A percentile compares a stretch with the other conserved stretches of the same genome.
phyloP scores from a whole-genome alignment of 2,797 vertebrate genomes.

The Mus caroli region DNA sequence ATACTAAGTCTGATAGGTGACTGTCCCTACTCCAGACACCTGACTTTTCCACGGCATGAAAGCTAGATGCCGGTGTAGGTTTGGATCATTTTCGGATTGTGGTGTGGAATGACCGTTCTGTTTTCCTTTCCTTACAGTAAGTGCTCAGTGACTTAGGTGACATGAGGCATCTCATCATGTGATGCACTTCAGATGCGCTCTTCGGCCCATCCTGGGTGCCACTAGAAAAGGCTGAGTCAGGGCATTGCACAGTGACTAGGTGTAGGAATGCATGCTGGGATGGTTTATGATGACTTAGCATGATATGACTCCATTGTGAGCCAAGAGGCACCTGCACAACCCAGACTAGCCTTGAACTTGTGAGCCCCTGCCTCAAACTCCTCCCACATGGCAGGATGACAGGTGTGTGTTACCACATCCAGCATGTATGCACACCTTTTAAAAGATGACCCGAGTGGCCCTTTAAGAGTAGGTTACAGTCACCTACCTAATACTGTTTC shows the following conservation, averaged over 20 bases:
- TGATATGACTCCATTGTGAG: neutral
- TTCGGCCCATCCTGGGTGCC: neutral
- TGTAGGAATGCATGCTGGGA: no score
- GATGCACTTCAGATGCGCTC: neutral
- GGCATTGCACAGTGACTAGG: fast-evolving
- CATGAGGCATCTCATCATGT: neutral
- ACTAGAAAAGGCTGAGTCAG: neutral
- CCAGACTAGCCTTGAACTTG: neutral
- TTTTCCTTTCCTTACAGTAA: neutral
- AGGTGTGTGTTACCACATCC: neutral
- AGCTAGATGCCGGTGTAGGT: neutral
- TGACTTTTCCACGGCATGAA: neutral
- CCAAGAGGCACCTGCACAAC: neutral
- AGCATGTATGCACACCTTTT: neutral
- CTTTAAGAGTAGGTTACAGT: neutral
- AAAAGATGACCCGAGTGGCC: neutral
- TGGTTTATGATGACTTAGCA: neutral
- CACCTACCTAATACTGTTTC: neutral
- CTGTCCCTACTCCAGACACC: neutral
- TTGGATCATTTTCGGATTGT: neutral
- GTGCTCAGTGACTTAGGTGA: neutral
- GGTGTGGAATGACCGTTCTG: neutral
- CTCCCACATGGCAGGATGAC: neutral
- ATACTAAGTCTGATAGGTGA: neutral
- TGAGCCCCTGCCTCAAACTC: neutral